Evolutionary conservation across 2,888 invertebrate species (phyloP), one percentile per base, ranked within the genome.

Genomic region (Balanococcus diminutus): DNA sequence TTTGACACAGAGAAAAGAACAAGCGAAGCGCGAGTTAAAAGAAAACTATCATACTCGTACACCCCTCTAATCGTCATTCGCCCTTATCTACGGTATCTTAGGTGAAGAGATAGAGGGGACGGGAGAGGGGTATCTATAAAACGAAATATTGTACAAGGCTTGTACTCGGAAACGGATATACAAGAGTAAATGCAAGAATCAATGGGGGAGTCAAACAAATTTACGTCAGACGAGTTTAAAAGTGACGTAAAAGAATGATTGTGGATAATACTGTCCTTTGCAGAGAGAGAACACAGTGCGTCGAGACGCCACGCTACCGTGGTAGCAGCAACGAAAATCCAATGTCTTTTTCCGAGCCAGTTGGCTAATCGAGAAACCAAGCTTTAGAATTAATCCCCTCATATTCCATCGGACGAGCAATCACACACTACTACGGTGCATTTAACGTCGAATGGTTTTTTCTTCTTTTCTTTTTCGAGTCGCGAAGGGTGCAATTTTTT

Each of bases 271-370:
- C 42, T 84, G 84, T 84, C 84, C 84, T 84, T 42, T 84, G 84
- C 84, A 75, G 84, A 42, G 3, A 46, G 46, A 6, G 46, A 46
- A n/a, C n/a, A 83, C 5, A n/a, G 4, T 4, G 25, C 82, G 32
- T 8, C 25, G 46, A 9, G 11, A 11, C 1, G 39, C 39, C 9
- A 11, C 39, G 39, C 9, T 11, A 11, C n/a, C 46, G n/a, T n/a
- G 16, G 61, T 36, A 8, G n/a, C 46, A n/a, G 46, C n/a, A 46
- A n/a, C n/a, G n/a, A 46, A 51, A 72, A 31, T 90, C 90, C 90
- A 90, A 90, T 91, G 91, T 92, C 91, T 91, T 92, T 92, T 92
- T 92, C 92, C 92, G 90, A 91, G 90, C 91, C 91, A 91, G 90
- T 92, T 91, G 91, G 91, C 91, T 91, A 91, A 92, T 91, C 84